Base-by-base conservation (phyloP, 2,888 invertebrate species). In the Callinectes sapidus region DNA sequence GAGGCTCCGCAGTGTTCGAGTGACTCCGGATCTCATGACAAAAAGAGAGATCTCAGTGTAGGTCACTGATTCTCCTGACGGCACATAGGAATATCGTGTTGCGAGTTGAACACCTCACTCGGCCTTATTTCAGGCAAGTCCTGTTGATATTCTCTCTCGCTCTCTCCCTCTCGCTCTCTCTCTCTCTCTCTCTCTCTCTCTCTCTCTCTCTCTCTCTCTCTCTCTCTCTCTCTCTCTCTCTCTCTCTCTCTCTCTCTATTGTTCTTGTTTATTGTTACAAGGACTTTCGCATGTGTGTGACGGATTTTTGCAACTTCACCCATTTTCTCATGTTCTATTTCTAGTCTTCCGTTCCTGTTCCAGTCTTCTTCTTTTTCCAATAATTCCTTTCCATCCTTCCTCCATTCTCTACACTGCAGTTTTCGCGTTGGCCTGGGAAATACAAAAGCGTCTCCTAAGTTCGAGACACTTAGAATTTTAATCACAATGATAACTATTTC, bases 191-290 rank as follows among this genome's bases (percentile, higher is more conserved):
- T 87, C 42, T 87, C 71, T 71, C 71, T 71, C 71, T 71, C 71
- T 48, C 39, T 87, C 87, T 48, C 48, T 48, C 87, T 39, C 39
- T 87, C 87, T 48, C 87, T 87, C 87, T 87, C 87, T 85, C 87
- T 87, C 87, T 87, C 87, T 87, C 87, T 87, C 87, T 87, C 87
- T 87, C 87, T 87, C 87, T 87, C 87, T 87, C 87, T 87, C 87
- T 87, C 87, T 87, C 87, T 87, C 87, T 87, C 87, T 87, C 54
- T 87, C 87, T 39, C 42, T 87, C 87, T 87, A 28, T n/a, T 23
- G 42, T 28, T 42, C 87, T 87, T 35, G 32, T 39, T 42, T 39
- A 2, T 35, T 42, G 8, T 18, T 23, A 2, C 61, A 23, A 16
- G 2, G 18, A 23, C 61, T 39, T 2, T 39, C 5, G 39, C 2